Base-by-base conservation (phyloP, 2,888 invertebrate species). In the Chloroclystis v-ata region DNA sequence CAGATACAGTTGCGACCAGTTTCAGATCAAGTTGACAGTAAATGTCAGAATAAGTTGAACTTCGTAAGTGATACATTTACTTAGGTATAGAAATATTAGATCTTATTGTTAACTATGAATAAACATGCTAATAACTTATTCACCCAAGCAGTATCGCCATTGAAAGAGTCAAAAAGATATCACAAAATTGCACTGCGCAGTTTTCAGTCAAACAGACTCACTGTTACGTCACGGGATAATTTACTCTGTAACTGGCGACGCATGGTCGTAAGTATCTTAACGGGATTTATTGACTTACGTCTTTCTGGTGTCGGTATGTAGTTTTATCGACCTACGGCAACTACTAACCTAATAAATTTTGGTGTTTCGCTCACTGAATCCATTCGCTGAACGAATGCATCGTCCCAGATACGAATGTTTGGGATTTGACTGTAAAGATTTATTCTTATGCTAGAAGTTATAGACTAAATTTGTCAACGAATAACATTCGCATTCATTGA, bases 321-420 rank as follows among this genome's bases (percentile, higher is more conserved):
- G 78, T 84, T 86, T 86, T 87, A 87, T 87, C 87, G 87, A 87
- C 86, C 87, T 85, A 82, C 77, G 78, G 85, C 79, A 78, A 86
- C 87, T 87, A 86, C 85, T 87, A 87, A 87, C 86, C 87, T 71
- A 87, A 87, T 87, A 87, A 87, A 87, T 87, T 87, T 86, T 69
- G 84, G 86, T 84, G 86, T 85, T 86, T 86, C 86, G 82, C 78
- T 83, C 82, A 84, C 77, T 82, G 85, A 80, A 82, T 84, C 82
- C 82, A 76, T 76, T 81, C 75, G 76, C 63, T 79, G 78, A 83
- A 78, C 82, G 82, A 85, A 86, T 87, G 86, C 87, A 87, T 81
- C 84, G 86, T 77, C 81, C 84, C 76, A 82, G 79, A 84, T 83
- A 81, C 79, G 79, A 77, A 78, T 75, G 73, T 75, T 64, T 69